Base-by-base conservation (phyloP, 2,113 vertebrate species). In the Pollimyrus isidori region DNA sequence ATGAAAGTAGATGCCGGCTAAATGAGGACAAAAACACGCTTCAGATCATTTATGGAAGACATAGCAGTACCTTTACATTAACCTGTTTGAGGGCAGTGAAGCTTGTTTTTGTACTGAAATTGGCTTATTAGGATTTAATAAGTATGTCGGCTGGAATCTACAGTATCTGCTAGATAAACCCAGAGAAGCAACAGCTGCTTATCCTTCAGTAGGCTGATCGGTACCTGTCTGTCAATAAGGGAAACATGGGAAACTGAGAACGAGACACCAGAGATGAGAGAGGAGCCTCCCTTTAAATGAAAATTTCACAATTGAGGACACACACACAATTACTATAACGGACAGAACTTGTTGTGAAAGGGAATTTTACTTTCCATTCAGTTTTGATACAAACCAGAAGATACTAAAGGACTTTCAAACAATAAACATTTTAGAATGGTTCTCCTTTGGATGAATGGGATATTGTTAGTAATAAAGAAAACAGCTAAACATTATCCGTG, bases 101-200 rank as follows among this genome's bases (percentile, higher is more conserved):
- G 35, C 73, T 42, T 80, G 73, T 84, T 84, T 84, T 84, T 48
- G 39, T 46, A n/a, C 82, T 48, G 82, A 84, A 48, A 84, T 84
- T 84, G 82, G 82, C 19, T 48, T 9, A 48, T 84, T 84, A 84
- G 82, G 23, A 46, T 84, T 48, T 84, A 48, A 84, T 46, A 42
- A 84, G 45, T n/a, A 48, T 42, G 39, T 84, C 19, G 82, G 82
- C 9, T 48, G 9, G 39, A 84, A 84, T 45, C 82, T 84, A n/a
- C n/a, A n/a, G n/a, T n/a, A 48, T 45, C 45, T n/a, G 35, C 35
- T 1, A 84, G 42, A 48, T 21, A 84, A 84, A 48, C 45, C 45
- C 39, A 48, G 45, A 84, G 45, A 46, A 83, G n/a, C 76, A 21
- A 82, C 2, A 2, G 23, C 9, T 84, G 21, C 21, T 17, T 48